Evolutionary conservation across 64 coral and sea anemone species (phyloP).

Genomic region (Trachythela sp.): DNA sequence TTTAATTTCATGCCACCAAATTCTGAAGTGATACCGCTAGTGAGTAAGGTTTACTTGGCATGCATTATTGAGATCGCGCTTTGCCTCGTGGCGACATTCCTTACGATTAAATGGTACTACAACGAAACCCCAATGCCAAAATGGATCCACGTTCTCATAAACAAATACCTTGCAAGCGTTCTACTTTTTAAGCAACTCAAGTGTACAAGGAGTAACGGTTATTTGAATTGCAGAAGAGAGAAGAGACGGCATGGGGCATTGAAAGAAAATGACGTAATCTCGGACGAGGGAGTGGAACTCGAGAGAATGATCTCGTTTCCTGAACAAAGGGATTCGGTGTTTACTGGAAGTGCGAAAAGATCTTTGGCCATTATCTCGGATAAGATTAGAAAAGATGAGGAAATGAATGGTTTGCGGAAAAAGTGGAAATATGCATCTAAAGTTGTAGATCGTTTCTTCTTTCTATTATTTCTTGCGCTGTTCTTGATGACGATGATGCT

Average conservation of each 20-base stretch:
- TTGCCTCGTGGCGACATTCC: neutral
- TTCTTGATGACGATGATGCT: too few relatives aligned
- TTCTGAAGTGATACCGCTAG: neutral
- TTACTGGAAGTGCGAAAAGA: neutral
- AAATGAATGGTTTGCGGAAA: neutral
- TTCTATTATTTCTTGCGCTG: neutral
- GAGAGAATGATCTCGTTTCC: neutral
- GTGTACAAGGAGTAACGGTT: neutral
- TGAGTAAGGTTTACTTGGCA: neutral
- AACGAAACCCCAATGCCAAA: neutral
- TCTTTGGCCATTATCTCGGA: neutral
- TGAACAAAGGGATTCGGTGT: too few relatives aligned
- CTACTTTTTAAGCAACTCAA: neutral
- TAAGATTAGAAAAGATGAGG: neutral
- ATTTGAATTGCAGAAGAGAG: neutral
- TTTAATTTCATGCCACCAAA: neutral
- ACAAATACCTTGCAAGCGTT: neutral
- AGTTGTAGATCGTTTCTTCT: constrained; percentile 7
- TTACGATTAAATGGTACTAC: neutral
- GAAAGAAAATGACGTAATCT: neutral
- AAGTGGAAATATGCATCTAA: neutral
- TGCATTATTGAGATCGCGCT: neutral
- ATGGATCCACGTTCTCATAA: neutral
- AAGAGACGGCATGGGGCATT: neutral
- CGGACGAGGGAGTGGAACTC: neutral